Evolutionary conservation across 2,888 invertebrate species (phyloP).

Genomic region (Actias luna): DNA sequence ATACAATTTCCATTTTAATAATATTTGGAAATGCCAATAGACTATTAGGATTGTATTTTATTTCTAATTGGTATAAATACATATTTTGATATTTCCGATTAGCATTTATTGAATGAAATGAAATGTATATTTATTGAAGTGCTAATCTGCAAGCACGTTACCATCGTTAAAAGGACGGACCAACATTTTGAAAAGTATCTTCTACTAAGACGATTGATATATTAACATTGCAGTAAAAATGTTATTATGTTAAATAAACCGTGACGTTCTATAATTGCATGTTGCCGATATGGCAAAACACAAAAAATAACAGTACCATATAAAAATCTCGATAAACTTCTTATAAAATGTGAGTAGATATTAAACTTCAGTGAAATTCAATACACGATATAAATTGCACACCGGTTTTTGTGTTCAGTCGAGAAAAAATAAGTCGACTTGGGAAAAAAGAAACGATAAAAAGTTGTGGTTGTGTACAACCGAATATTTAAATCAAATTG

Average conservation of each 20-base stretch:
- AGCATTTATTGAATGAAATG: neutral
- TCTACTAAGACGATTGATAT: neutral
- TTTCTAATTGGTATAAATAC: neutral
- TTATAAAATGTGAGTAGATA: constrained; percentile 3
- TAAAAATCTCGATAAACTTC: constrained; percentile 4
- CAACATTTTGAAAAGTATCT: neutral
- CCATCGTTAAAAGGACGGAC: neutral
- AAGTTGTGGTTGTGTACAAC: neutral
- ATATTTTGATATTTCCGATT: neutral
- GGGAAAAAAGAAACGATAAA: neutral
- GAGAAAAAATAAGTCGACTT: constrained; percentile 3
- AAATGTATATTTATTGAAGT: neutral
- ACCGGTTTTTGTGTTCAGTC: constrained; percentile 6
- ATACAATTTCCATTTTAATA: too few relatives aligned
- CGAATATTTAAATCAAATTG: neutral
- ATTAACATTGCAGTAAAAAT: neutral
- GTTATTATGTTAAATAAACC: neutral
- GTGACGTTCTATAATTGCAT: neutral
- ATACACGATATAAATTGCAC: constrained; percentile 11
- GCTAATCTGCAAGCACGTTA: neutral
- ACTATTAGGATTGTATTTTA: neutral
- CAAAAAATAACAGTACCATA: neutral
- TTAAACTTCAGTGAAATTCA: constrained; percentile 8
- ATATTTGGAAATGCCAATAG: neutral
- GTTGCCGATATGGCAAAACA: neutral